A percentile compares a stretch with the other conserved stretches of the same genome.
These are phyloP conservation scores for Cataglyphis cursor DNA, from an alignment of 2,888 invertebrate species.

Conservation along the genomic window DNA sequence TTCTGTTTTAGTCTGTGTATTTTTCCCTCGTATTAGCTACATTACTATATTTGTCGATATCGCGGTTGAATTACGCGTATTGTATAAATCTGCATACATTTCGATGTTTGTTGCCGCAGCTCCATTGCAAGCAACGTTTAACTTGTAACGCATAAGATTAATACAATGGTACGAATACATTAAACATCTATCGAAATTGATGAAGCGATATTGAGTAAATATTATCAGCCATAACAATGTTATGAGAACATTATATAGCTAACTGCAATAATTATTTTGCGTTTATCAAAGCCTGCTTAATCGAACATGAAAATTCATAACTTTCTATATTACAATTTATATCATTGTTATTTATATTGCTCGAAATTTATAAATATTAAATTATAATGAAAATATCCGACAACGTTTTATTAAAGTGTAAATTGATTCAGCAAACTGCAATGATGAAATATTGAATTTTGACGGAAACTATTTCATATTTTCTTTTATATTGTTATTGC, in stretches of 20 bases:
- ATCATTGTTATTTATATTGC: background rate
- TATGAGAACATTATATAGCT: constrained; percentile 8
- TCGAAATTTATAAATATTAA: constrained; percentile 11
- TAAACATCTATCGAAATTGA: constrained; percentile 10
- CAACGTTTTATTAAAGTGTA: background rate
- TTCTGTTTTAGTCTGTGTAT: background rate
- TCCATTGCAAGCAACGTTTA: constrained; percentile 20
- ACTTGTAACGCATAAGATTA: constrained; percentile 4
- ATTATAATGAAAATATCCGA: background rate
- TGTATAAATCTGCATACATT: constrained; percentile 58
- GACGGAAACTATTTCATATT: background rate
- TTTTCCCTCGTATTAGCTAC: constrained; percentile 14
- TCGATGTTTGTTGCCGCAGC: constrained; percentile 29
- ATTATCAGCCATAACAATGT: constrained; percentile 11
- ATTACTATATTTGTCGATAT: background rate
- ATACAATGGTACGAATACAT: background rate
- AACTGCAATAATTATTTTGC: constrained; percentile 42
- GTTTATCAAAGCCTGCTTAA: background rate
- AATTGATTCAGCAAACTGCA: background rate
- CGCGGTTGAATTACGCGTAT: constrained; percentile 37
- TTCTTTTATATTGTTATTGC: background rate
- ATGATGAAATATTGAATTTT: background rate
- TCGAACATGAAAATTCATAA: background rate
- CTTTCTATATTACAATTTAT: constrained; percentile 4
- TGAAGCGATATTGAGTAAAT: constrained; percentile 30